A percentile compares a stretch with the other conserved stretches of the same genome.
These are phyloP conservation scores for Alcis repandata DNA, from an alignment of 2,888 invertebrate genomes.

Conservation along the genomic window DNA sequence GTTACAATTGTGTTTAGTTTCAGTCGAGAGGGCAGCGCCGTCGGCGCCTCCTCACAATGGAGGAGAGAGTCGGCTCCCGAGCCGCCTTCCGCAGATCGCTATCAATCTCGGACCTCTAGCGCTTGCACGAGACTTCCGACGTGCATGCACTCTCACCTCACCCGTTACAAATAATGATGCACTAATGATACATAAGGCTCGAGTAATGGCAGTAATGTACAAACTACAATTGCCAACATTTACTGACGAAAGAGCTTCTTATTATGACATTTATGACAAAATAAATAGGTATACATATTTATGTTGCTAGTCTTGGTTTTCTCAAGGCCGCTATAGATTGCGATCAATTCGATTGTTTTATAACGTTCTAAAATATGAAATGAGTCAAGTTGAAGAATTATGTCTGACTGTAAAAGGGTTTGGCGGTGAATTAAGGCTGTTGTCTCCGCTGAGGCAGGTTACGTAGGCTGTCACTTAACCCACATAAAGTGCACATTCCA, in stretches of 20 bases:
- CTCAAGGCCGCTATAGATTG: constrained; percentile 33
- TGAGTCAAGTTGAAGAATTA: constrained; percentile 32
- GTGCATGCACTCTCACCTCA: constrained; percentile 59
- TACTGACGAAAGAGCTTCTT: constrained; percentile 33
- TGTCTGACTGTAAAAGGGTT: constrained; percentile 33
- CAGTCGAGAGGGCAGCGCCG: constrained; percentile 72
- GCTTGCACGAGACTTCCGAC: constrained; percentile 66
- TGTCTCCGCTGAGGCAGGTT: constrained; percentile 36
- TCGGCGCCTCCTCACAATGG: constrained; percentile 74
- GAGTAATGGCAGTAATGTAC: constrained; percentile 45
- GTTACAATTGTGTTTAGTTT: constrained; percentile 72
- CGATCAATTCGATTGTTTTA: constrained; percentile 40
- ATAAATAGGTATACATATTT: constrained; percentile 29
- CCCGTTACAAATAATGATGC: constrained; percentile 50
- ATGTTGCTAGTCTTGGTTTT: constrained; percentile 39
- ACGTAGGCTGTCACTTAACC: constrained; percentile 39
- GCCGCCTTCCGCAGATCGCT: constrained; percentile 74
- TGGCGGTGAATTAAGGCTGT: constrained; percentile 22
- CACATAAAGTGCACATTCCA: constrained; percentile 30
- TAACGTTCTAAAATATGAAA: constrained; percentile 35
- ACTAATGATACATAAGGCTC: constrained; percentile 46
- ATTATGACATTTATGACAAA: constrained; percentile 36
- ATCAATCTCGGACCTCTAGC: constrained; percentile 69
- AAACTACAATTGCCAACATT: constrained; percentile 36
- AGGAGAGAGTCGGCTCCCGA: constrained; percentile 75